A percentile compares a stretch with the other conserved stretches of the same genome.
phyloP scores from a whole-genome alignment of 2,113 vertebrate genomes.

The Phylloscopus whistleri region DNA sequence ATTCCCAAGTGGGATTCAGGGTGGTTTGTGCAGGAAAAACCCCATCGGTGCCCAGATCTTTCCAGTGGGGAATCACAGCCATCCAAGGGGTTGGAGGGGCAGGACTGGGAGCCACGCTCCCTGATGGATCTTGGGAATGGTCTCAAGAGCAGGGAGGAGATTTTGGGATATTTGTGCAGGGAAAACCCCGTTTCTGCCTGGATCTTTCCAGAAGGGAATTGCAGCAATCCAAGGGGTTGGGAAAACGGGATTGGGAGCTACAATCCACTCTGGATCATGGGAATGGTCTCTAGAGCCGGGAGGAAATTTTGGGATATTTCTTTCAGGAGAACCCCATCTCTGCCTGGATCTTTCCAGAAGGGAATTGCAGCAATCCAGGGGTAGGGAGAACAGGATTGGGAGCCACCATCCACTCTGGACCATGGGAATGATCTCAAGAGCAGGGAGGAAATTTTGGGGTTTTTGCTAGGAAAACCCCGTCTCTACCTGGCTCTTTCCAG shows the following conservation, averaged over 20 bases:
- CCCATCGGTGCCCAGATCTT: neutral
- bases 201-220: rapidly evolving
- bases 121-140: rapidly evolving
- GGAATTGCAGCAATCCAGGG: neutral
- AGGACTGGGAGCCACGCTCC: rapidly evolving
- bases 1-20: neutral
- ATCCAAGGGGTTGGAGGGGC: neutral
- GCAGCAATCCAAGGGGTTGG: neutral
- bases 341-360: neutral
- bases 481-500: no score
- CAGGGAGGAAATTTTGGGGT: no score
- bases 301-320: rapidly evolving
- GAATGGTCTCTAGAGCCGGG: neutral
- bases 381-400: no score
- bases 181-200: no score
- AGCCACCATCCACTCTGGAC: no score
- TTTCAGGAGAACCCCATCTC: rapidly evolving
- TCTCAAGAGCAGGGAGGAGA: neutral
- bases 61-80: neutral
- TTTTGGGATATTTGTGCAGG: neutral
- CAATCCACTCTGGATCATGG: rapidly evolving
- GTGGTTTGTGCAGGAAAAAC: neutral
- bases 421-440: no score
- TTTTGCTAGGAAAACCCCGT: no score
- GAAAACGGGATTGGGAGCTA: neutral